Evolutionary conservation across 2,797 vertebrate genomes (phyloP).

Genomic region (Thunnus albacares): DNA sequence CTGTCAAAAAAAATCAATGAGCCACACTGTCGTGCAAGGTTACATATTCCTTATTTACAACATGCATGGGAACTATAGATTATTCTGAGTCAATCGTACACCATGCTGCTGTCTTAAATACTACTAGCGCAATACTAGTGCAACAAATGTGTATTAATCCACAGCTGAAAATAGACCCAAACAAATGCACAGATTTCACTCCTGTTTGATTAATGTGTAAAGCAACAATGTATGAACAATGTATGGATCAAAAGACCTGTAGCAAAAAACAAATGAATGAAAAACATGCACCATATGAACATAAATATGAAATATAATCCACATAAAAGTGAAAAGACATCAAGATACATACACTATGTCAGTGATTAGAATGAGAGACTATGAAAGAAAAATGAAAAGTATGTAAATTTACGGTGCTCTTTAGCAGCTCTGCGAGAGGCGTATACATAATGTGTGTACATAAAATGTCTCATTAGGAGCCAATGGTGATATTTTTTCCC

Average conservation of each 20-base stretch:
- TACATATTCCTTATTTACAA: too few relatives aligned
- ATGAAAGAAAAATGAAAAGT: constrained; percentile 27
- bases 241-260: constrained; percentile 7
- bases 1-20: too few relatives aligned
- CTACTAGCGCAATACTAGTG: background rate
- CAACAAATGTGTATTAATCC: background rate
- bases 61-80: too few relatives aligned
- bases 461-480: constrained; percentile 62
- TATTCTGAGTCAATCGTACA: too few relatives aligned
- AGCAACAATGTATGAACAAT: background rate
- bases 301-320: constrained; percentile 39
- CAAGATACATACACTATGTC: constrained; percentile 19
- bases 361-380: constrained; percentile 37
- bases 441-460: constrained; percentile 40
- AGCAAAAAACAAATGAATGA: constrained; percentile 1
- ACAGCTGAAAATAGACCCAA: too few relatives aligned
- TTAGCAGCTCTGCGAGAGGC: constrained; percentile 51
- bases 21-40: too few relatives aligned
- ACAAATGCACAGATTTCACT: background rate
- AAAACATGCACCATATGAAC: constrained; percentile 15
- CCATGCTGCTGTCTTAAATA: too few relatives aligned
- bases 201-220: background rate
- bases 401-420: constrained; percentile 52
- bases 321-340: constrained; percentile 31
- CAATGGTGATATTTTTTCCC: background rate